Base-by-base conservation (phyloP, 2,888 invertebrate species). In the Erynnis tages region DNA sequence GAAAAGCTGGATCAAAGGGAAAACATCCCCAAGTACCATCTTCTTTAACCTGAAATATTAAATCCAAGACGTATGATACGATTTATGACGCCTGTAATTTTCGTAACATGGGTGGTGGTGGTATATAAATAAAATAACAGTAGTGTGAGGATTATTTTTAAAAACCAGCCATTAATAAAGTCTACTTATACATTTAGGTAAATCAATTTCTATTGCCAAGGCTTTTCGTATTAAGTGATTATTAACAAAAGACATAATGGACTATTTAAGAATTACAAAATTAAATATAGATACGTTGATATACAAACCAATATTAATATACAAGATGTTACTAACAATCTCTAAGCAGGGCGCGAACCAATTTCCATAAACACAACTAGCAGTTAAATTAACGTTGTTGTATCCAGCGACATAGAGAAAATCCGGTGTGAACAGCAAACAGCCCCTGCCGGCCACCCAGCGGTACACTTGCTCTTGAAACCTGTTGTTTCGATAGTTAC, bases 381-480 rank as follows among this genome's bases (percentile, higher is more conserved):
- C 67, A 14, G 66, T 78, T 49, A 88, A 54, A 53, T 79, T 79
- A 44, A 89, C 68, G 21, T 69, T 66, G 63, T 86, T 87, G 14
- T 32, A 55, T 0, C 87, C 87, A 0, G 61, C 73, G 0, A 63
- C 63, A 62, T 70, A 89, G 11, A 88, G 76, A 58, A 85, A 86
- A 61, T 79, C 74, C 0, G 84, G 87, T 0, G 82, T 84, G 59
- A 72, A 90, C 21, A 80, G 60, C n/a, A 87, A 60, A 56, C 90
- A 90, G 1, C 88, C 89, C 2, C 82, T 67, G 0, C 88, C 88
- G 0, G 88, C 82, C 53, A 85, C 79, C 89, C 89, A 89, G 16
- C 77, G 76, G 73, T 68, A 90, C 13, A 89, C 73, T 57, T 88
- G 86, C 65, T 87, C 85, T 30, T 82, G 84, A 61, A 77, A 86